Conservation (phyloP, 2,888 invertebrate genomes). For the Lycia hirtaria region DNA sequence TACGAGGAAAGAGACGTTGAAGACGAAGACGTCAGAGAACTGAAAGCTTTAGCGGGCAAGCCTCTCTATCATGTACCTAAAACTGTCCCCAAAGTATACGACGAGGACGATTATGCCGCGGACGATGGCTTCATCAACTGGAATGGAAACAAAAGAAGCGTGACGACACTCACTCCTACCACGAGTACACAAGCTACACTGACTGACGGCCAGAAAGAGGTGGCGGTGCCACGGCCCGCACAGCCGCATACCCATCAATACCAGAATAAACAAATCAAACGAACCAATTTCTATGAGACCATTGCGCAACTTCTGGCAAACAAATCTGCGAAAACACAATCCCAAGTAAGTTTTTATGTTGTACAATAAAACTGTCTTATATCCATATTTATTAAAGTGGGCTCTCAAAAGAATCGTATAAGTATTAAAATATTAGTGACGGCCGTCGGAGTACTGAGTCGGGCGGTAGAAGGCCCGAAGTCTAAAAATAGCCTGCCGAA, state of each 20-base stretch:
- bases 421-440: conserved; percentile 37
- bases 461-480: conserved; percentile 65
- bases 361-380: conserved; percentile 30
- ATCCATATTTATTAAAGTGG: conserved; percentile 38
- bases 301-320: conserved; percentile 79
- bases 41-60: conserved; percentile 86
- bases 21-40: conserved; percentile 88
- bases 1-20: conserved; percentile 78
- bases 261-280: conserved; percentile 58
- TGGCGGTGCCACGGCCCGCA: conserved; percentile 86
- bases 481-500: conserved; percentile 78
- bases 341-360: conserved; percentile 81
- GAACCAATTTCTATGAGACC: conserved; percentile 78
- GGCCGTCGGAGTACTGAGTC: conserved; percentile 47
- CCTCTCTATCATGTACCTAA: conserved; percentile 80
- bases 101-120: conserved; percentile 77
- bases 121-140: conserved; percentile 83
- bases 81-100: conserved; percentile 66
- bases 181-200: conserved; percentile 50
- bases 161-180: conserved; percentile 67
- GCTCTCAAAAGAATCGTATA: conserved; percentile 34
- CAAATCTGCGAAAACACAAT: conserved; percentile 78
- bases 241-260: conserved; percentile 70
- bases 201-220: conserved; percentile 86
- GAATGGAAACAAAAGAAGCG: conserved; percentile 80